Percentiles rank a stretch among this genome's conserved stretches.
phyloP scores from a whole-genome alignment of 2,113 vertebrate species.

The Mormyrus iriodes region DNA sequence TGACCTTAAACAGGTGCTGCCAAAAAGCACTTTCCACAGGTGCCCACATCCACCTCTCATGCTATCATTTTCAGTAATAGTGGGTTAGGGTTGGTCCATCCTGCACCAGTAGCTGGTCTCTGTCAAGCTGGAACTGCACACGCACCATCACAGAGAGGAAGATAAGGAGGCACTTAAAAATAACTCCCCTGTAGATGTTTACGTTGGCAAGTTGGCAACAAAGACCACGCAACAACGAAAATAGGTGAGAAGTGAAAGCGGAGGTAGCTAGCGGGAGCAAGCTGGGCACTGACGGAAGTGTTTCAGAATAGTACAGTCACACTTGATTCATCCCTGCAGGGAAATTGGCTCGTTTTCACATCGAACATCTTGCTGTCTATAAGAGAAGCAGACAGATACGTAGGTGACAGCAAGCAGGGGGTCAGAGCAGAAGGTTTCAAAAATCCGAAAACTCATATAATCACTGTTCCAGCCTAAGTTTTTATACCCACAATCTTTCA shows the following conservation, averaged over 20 bases:
- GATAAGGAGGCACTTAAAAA: neutral
- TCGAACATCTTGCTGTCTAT: neutral
- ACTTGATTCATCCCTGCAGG: neutral
- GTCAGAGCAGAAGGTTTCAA: neutral
- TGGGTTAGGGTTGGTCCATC: neutral
- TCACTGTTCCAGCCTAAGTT: neutral
- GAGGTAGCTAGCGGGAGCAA: neutral
- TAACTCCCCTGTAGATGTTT: neutral
- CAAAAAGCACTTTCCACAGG: neutral
- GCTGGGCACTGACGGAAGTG: neutral
- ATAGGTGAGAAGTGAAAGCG: neutral
- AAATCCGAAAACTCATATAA: neutral
- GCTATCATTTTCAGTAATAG: neutral
- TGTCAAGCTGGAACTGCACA: neutral
- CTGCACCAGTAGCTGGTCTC: neutral
- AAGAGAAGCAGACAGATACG: neutral
- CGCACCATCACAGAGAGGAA: neutral
- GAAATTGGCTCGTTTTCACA: neutral
- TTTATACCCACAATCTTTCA: neutral
- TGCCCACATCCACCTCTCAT: neutral
- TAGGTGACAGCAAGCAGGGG: neutral
- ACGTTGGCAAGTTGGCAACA: conserved; percentile 6
- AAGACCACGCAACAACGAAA: neutral
- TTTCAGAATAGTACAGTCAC: neutral
- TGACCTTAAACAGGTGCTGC: neutral